phyloP scores from a whole-genome alignment of 2,113 vertebrate genomes.

The Gymnobelideus leadbeateri region DNA sequence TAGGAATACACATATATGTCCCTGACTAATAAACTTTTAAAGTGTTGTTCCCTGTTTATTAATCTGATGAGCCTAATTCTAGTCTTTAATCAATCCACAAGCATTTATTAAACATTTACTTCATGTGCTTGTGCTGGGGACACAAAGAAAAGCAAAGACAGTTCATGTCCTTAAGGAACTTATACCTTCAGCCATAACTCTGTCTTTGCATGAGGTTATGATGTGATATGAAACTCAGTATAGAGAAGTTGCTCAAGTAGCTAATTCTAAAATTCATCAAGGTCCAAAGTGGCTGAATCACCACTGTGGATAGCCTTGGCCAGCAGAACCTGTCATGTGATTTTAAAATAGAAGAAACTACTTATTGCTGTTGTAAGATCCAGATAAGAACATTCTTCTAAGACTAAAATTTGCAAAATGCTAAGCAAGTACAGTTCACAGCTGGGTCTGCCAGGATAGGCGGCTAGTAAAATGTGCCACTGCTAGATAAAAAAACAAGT shows the following conservation, averaged over 20 bases:
- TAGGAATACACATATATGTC: not conserved
- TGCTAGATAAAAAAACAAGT: not conserved
- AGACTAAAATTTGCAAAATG: not conserved
- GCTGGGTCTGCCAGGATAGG: not conserved
- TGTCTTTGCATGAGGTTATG: not conserved
- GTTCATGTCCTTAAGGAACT: not conserved
- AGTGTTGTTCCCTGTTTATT: not conserved
- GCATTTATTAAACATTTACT: not conserved
- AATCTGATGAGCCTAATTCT: not conserved
- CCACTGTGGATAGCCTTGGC: conserved; percentile 51
- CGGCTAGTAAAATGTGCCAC: not conserved
- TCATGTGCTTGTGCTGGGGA: not conserved
- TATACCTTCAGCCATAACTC: not conserved
- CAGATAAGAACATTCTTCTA: not conserved
- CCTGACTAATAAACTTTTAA: not conserved
- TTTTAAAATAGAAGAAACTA: not conserved
- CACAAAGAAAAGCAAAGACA: not conserved
- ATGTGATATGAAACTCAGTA: not conserved
- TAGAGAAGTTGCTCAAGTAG: conserved; percentile 44
- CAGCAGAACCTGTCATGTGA: conserved; percentile 47
- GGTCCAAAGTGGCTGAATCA: conserved; percentile 78
- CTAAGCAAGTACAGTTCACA: not conserved
- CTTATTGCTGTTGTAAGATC: not conserved
- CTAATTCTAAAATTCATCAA: not conserved
- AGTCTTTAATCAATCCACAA: not conserved